A percentile compares a stretch with the other conserved stretches of the same genome.
Conservation (phyloP, 2,888 invertebrate species). For the Scaptomyza parva region DNA sequence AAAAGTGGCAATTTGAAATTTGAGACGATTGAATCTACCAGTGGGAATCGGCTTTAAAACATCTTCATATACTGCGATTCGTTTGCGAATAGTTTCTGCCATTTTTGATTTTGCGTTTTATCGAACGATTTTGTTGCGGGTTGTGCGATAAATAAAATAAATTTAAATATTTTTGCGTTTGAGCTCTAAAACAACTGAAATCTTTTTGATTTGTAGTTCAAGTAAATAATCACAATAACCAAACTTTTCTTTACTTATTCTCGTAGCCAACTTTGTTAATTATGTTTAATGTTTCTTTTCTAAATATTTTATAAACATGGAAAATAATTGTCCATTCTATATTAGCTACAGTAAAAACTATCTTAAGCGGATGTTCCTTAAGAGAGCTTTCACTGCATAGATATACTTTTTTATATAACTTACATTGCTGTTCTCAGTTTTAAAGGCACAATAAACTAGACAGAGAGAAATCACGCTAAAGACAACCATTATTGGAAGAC, state of each 20-base stretch:
- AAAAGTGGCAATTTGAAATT: not conserved
- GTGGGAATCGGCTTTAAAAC: not conserved
- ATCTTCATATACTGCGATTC: not conserved
- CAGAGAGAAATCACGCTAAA: not conserved
- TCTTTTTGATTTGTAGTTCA: not conserved
- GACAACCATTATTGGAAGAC: not conserved
- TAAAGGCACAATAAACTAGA: not conserved
- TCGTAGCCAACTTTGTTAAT: not conserved
- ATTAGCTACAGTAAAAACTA: too few relatives aligned
- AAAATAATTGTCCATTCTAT: too few relatives aligned
- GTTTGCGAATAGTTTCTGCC: not conserved
- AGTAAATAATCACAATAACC: too few relatives aligned
- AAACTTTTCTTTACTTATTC: not conserved
- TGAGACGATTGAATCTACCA: not conserved
- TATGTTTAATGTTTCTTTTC: too few relatives aligned
- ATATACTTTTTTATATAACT: too few relatives aligned
- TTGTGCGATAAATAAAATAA: too few relatives aligned
- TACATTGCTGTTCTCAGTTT: not conserved
- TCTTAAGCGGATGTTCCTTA: too few relatives aligned
- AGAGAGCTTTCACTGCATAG: too few relatives aligned
- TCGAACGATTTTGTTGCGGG: not conserved
- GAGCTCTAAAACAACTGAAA: not conserved
- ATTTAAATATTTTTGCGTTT: not conserved
- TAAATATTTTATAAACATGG: too few relatives aligned
- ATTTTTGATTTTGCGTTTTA: not conserved